phyloP scores from a whole-genome alignment of 2,797 vertebrate genomes.

The Gymnothorax reevesii region DNA sequence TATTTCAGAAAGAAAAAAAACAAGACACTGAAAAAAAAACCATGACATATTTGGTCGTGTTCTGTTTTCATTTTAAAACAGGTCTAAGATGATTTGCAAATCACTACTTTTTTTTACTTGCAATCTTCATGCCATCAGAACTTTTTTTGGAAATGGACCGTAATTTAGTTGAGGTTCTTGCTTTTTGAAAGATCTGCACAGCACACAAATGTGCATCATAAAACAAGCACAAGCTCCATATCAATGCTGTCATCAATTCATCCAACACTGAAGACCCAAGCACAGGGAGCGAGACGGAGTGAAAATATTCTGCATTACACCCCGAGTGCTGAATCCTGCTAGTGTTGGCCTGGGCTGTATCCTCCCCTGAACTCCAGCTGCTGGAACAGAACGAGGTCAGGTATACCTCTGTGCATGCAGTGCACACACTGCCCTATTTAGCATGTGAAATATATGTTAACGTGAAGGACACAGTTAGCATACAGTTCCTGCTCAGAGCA shows the following conservation, averaged over 20 bases:
- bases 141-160: not conserved
- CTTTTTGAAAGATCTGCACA: not conserved
- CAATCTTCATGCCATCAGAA: not conserved
- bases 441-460: conserved; percentile 53
- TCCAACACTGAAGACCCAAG: not conserved
- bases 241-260: not conserved
- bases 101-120: too few species aligned
- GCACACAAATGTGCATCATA: not conserved
- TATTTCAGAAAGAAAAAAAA: too few species aligned
- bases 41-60: too few species aligned
- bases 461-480: conserved; percentile 44
- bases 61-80: too few species aligned
- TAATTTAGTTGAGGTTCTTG: not conserved
- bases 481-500: conserved; percentile 46
- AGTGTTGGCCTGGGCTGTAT: conserved; percentile 23
- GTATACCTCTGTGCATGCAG: conserved; percentile 54
- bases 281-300: not conserved
- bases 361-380: conserved; percentile 30
- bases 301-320: not conserved
- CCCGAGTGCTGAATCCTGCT: not conserved
- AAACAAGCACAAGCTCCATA: not conserved
- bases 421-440: conserved; percentile 48
- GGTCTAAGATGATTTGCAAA: too few species aligned
- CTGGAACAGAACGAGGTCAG: conserved; percentile 41
- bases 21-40: too few species aligned